A percentile compares a stretch with the other conserved stretches of the same genome.
Conservation (phyloP, 2,797 vertebrate species). For the Rhinogobio ventralis region DNA sequence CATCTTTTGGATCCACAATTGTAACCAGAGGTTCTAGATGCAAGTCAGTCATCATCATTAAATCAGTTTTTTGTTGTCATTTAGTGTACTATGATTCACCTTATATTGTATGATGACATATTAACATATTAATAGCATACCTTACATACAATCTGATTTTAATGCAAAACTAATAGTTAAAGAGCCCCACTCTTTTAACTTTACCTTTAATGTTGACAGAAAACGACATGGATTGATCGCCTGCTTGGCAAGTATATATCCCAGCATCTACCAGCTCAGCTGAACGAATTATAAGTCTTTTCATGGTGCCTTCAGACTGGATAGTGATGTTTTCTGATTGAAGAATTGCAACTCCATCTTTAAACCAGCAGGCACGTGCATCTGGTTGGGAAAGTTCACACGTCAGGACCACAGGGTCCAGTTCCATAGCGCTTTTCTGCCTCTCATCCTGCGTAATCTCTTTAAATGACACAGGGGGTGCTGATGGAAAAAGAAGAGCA, state of each 20-base stretch:
- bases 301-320: conserved; percentile 78
- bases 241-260: conserved; percentile 79
- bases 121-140: neutral
- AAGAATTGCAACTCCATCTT: conserved; percentile 79
- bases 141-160: neutral
- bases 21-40: conserved; percentile 84
- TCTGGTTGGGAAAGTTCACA: conserved; percentile 83
- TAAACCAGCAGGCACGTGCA: conserved; percentile 80
- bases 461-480: conserved; percentile 74
- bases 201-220: conserved; percentile 83
- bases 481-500: conserved; percentile 59
- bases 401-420: conserved; percentile 83
- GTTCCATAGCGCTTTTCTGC: conserved; percentile 78
- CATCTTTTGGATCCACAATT: conserved; percentile 85
- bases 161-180: neutral
- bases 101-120: neutral
- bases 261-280: conserved; percentile 78
- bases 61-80: neutral
- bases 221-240: conserved; percentile 77
- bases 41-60: neutral
- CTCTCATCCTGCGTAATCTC: conserved; percentile 71
- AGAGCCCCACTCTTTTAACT: neutral
- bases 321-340: conserved; percentile 76
- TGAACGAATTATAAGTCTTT: conserved; percentile 81
- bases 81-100: neutral